Evolutionary conservation across 1,140 invertebrate genomes (phyloP).

Genomic region (Doryteuthis pealeii): DNA sequence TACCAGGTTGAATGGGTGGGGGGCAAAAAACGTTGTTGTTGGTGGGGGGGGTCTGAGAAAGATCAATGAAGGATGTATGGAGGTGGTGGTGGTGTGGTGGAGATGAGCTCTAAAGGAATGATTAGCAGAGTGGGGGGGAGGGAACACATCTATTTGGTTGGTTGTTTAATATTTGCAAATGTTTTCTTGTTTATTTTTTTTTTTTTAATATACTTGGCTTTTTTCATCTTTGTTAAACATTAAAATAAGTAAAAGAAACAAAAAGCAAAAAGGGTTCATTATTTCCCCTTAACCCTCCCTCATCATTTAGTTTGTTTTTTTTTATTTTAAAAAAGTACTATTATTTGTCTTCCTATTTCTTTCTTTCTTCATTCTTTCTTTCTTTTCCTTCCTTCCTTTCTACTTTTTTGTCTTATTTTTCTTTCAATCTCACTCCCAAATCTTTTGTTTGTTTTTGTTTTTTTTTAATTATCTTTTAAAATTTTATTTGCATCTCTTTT

Average conservation of each 20-base stretch:
- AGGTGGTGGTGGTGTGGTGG: not conserved
- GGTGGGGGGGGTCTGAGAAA: not conserved
- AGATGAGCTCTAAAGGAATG: not conserved
- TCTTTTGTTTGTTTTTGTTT: too few species aligned
- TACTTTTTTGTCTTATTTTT: too few species aligned
- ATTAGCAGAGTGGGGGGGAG: not conserved
- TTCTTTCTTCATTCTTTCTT: too few species aligned
- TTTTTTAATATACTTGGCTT: too few species aligned
- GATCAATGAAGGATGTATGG: constrained; percentile 5
- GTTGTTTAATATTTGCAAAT: not conserved
- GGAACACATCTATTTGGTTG: not conserved
- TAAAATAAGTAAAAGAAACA: constrained; percentile 9
- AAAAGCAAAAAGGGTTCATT: not conserved
- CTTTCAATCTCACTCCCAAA: too few species aligned
- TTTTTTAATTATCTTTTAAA: too few species aligned
- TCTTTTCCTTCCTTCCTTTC: too few species aligned
- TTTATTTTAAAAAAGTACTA: not conserved
- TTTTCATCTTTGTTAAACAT: too few species aligned
- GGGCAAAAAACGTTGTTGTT: not conserved
- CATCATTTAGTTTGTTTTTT: too few species aligned
- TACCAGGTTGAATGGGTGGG: not conserved
- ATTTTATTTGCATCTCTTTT: too few species aligned
- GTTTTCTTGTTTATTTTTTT: too few species aligned
- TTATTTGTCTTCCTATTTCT: not conserved
- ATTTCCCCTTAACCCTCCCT: not conserved